phyloP scores from a whole-genome alignment of 92 coral and sea anemone genomes.

The Palythoa grandis region DNA sequence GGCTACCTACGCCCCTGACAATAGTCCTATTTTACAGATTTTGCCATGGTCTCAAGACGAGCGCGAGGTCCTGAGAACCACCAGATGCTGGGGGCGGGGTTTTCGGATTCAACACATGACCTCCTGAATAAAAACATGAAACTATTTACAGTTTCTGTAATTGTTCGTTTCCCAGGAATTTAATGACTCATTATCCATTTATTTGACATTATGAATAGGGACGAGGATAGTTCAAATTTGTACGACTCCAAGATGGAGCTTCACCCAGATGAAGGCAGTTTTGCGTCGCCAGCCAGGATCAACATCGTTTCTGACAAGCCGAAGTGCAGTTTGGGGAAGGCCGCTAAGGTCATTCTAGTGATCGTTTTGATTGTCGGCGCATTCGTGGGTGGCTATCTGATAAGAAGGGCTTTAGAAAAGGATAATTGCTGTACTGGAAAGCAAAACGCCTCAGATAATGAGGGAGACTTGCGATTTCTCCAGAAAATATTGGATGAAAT shows the following conservation, averaged over 20 bases:
- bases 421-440: background rate
- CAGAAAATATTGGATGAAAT: slow-evolving; percentile 67
- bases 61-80: slow-evolving; percentile 39
- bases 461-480: slow-evolving; percentile 52
- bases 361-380: slow-evolving; percentile 65
- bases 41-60: background rate
- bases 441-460: slow-evolving; percentile 21
- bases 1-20: no score
- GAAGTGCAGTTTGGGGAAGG: slow-evolving; percentile 41
- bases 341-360: slow-evolving; percentile 55
- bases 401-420: slow-evolving; percentile 69
- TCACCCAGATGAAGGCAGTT: slow-evolving; percentile 74
- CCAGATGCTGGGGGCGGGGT: slow-evolving; percentile 45
- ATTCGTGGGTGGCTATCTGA: slow-evolving; percentile 78
- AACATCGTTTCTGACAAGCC: slow-evolving; percentile 8
- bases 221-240: slow-evolving; percentile 68
- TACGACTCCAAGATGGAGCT: slow-evolving; percentile 92
- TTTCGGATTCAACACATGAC: slow-evolving; percentile 29
- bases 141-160: slow-evolving; percentile 15
- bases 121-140: background rate
- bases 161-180: slow-evolving; percentile 38
- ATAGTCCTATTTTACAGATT: no score
- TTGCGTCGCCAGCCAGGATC: slow-evolving; percentile 67
- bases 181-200: slow-evolving; percentile 11
- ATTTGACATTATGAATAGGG: slow-evolving; percentile 43